Base-by-base conservation (phyloP, 2,797 vertebrate species). In the Sphenodon punctatus region DNA sequence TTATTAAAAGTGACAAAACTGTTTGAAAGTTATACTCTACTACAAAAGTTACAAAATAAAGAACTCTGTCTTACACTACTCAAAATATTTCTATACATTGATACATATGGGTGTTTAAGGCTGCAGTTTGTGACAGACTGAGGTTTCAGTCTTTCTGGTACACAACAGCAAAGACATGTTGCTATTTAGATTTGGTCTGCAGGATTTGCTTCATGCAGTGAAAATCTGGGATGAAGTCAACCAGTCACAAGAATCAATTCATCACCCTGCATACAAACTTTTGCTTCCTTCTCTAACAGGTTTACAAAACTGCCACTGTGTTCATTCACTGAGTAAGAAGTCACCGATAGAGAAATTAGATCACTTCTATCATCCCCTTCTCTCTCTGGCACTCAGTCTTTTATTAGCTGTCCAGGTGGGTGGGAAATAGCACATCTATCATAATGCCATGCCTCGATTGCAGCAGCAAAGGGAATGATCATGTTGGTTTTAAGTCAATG, bases 191-290 rank as follows among this genome's bases (percentile, higher is more conserved):
- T 2, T 34, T 55, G 25, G 30, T 68, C 75, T 23, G 2, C 42
- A 51, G 7, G 46, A 51, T 17, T 58, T 64, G n/a, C 22, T 69
- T 80, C 27, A 82, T 55, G 30, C 20, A 78, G n/a, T 25, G 84
- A 78, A 82, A 61, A 71, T 8, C 60, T n/a, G 65, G 80, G 25
- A 69, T 78, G 51, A 85, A 87, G 48, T 30, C 56, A 81, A 75
- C 67, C 65, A 53, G 56, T 67, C 48, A 74, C 60, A 71, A 78
- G 46, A 75, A 38, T 10, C 70, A 65, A 75, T 76, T 87, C 82
- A 74, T 39, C 64, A 78, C 59, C 45, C 78, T 87, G 72, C 72
- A 22, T 34, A 77, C 22, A 64, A 15, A 0, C 16, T 34, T 71
- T 48, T 8, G 3, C 11, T 6, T 27, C 32, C 48, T 69, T 77